These are phyloP conservation scores for Fringilla coelebs DNA, from an alignment of 2,797 vertebrate species.

Conservation along the genomic window DNA sequence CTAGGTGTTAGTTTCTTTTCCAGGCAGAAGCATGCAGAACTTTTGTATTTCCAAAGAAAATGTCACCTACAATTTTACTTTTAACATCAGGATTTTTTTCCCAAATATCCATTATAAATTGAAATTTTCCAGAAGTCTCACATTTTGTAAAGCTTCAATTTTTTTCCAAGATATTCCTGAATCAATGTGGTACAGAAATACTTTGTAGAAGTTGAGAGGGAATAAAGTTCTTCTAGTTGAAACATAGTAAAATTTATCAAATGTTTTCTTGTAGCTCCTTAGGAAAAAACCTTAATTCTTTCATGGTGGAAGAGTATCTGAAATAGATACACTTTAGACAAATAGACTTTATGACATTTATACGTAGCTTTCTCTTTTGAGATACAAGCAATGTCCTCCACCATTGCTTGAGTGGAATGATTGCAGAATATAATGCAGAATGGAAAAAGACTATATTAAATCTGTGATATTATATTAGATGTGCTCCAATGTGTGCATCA, in stretches of 20 bases:
- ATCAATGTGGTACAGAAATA: not conserved
- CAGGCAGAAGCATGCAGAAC: not conserved
- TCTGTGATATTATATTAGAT: not conserved
- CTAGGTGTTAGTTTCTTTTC: constrained; percentile 41
- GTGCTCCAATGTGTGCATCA: not conserved
- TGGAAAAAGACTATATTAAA: not conserved
- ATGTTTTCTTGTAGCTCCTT: not conserved
- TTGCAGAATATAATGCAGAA: not conserved
- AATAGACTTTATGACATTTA: not conserved
- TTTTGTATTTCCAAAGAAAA: constrained; percentile 17
- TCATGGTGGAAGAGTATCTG: not conserved
- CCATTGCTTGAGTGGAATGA: not conserved
- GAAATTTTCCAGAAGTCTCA: not conserved
- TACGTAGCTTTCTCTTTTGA: not conserved
- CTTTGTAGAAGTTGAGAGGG: not conserved
- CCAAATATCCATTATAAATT: not conserved
- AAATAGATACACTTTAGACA: no score
- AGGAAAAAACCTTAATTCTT: not conserved
- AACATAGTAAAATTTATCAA: not conserved
- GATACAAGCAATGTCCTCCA: not conserved
- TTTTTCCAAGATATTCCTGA: not conserved
- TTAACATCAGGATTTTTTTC: not conserved
- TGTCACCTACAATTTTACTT: not conserved
- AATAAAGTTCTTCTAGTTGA: not conserved
- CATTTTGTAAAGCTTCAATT: not conserved